Evolutionary conservation across 1,140 invertebrate species (phyloP).

Genomic region (Drosophila subobscura): DNA sequence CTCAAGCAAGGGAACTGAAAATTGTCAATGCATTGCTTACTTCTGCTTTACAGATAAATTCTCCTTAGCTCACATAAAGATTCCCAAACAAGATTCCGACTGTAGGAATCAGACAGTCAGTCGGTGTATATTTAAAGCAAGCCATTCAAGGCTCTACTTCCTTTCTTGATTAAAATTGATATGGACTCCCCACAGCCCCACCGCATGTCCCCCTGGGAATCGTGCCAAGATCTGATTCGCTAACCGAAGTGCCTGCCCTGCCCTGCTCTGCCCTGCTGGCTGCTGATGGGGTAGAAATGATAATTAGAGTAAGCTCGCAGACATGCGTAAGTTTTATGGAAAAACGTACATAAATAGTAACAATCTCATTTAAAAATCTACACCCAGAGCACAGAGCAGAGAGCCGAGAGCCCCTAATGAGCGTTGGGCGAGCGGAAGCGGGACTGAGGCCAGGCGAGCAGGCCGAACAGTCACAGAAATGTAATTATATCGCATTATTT

Average conservation of each 20-base stretch:
- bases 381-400: conserved; percentile 9
- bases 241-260: neutral
- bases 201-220: conserved; percentile 34
- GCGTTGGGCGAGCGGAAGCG: conserved; percentile 25
- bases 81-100: too few species aligned
- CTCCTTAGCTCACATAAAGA: too few species aligned
- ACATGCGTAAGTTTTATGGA: conserved; percentile 66
- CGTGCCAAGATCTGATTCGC: conserved; percentile 8
- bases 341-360: conserved; percentile 81
- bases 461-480: conserved; percentile 36
- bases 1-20: too few species aligned
- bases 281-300: conserved; percentile 70
- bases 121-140: too few species aligned
- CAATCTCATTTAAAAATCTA: conserved; percentile 78
- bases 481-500: conserved; percentile 81
- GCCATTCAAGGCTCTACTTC: too few species aligned
- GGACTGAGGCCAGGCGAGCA: neutral
- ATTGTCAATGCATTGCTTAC: too few species aligned
- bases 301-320: conserved; percentile 55
- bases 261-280: conserved; percentile 31
- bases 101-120: too few species aligned
- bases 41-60: too few species aligned
- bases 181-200: neutral
- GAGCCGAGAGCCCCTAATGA: conserved; percentile 41
- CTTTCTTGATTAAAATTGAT: neutral